phyloP scores from a whole-genome alignment of 2,888 invertebrate species.

The Tenthredo scrophulariae region DNA sequence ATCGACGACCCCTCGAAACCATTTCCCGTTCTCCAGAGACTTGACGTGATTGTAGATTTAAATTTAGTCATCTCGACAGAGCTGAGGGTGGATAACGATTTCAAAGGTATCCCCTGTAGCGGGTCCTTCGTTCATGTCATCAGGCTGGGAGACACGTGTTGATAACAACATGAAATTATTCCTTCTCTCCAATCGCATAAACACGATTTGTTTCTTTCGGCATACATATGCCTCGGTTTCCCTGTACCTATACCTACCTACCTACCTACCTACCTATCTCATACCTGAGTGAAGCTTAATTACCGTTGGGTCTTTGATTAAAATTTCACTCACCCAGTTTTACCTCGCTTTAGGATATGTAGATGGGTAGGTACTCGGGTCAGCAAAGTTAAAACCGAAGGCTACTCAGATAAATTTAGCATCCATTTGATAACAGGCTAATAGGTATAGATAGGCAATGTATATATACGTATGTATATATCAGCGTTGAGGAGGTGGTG shows the following conservation, averaged over 20 bases:
- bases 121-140: conserved; percentile 36
- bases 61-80: conserved; percentile 48
- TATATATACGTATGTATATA: background rate
- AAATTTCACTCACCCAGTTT: conserved; percentile 20
- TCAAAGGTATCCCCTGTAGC: conserved; percentile 27
- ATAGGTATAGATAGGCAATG: background rate
- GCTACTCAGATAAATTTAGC: background rate
- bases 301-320: conserved; percentile 22
- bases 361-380: background rate
- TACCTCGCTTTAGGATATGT: background rate
- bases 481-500: background rate
- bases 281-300: background rate
- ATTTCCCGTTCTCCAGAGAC: conserved; percentile 37
- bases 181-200: conserved; percentile 10
- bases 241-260: background rate
- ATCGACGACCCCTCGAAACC: conserved; percentile 38
- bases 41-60: conserved; percentile 45
- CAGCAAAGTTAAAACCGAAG: conserved; percentile 14
- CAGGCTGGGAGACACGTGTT: conserved; percentile 37
- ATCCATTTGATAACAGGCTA: conserved; percentile 12
- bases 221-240: background rate
- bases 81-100: conserved; percentile 31
- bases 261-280: background rate
- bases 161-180: conserved; percentile 37
- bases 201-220: background rate